Evolutionary conservation across 2,888 invertebrate genomes (phyloP).

Genomic region (Ophion obscuratus): DNA sequence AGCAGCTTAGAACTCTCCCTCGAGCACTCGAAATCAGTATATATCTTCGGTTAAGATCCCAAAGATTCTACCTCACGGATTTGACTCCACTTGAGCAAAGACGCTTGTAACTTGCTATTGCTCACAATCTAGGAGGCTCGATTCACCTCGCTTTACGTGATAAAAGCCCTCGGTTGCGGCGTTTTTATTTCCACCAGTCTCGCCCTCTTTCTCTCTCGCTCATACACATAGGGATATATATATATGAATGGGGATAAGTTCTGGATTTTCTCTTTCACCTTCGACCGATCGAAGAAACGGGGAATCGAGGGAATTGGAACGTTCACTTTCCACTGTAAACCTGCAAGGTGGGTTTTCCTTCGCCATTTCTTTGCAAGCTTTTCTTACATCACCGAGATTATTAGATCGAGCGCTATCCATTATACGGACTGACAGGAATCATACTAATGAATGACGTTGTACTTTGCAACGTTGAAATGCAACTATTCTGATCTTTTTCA

Average conservation of each 20-base stretch:
- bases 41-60: conserved; percentile 41
- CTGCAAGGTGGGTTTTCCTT: no score
- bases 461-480: no score
- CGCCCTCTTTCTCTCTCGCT: no score
- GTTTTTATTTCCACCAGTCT: neutral
- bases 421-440: no score
- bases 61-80: conserved; percentile 28
- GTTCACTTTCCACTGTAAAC: conserved; percentile 8
- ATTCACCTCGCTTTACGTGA: neutral
- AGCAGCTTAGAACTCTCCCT: no score
- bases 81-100: conserved; percentile 39
- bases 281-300: conserved; percentile 26
- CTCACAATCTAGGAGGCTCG: neutral
- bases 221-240: neutral
- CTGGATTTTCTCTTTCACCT: conserved; percentile 50
- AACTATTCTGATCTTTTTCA: no score
- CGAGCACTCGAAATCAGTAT: conserved; percentile 9
- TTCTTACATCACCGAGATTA: no score
- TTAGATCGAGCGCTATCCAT: no score
- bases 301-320: conserved; percentile 29
- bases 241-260: conserved; percentile 2
- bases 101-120: neutral
- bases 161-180: neutral
- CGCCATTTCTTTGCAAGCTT: no score
- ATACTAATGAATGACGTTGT: no score